phyloP scores from a whole-genome alignment of 2,888 invertebrate genomes.

The Drosophila maculinotata region DNA sequence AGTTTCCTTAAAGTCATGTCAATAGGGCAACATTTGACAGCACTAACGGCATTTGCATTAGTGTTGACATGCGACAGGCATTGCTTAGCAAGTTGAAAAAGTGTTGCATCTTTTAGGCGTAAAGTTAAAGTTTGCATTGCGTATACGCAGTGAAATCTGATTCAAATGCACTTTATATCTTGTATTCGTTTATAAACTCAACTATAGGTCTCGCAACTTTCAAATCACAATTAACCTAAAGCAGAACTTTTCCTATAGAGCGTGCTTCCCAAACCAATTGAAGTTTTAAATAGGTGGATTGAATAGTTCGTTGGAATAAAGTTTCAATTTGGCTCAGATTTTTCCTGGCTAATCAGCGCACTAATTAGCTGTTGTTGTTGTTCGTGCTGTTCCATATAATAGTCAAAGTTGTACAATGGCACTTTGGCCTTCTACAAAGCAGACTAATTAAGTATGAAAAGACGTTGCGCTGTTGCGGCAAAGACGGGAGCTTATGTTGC shows the following conservation, averaged over 20 bases:
- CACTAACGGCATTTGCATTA: constrained; percentile 5
- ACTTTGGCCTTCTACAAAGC: background rate
- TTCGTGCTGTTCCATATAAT: background rate
- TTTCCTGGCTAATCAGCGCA: constrained; percentile 3
- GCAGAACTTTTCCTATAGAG: background rate
- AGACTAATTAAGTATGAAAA: constrained; percentile 22
- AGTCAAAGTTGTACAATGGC: background rate
- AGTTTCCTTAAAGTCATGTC: constrained; percentile 53
- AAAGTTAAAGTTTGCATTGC: background rate
- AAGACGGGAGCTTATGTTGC: constrained; percentile 13
- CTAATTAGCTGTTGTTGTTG: constrained; percentile 22
- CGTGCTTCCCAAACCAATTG: constrained; percentile 4
- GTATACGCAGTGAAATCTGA: constrained; percentile 11
- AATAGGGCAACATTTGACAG: constrained; percentile 31
- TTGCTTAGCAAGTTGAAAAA: constrained; percentile 7
- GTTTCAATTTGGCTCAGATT: constrained; percentile 10
- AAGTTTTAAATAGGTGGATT: constrained; percentile 2
- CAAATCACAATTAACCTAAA: background rate
- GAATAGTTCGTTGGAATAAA: constrained; percentile 12
- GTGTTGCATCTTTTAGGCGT: constrained; percentile 20
- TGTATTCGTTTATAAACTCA: background rate
- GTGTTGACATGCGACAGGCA: constrained; percentile 1
- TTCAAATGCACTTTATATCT: background rate
- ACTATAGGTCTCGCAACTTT: background rate
- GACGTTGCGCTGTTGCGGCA: constrained; percentile 4